Conservation (phyloP, 2,888 invertebrate genomes). For the Limnephilus auricula region DNA sequence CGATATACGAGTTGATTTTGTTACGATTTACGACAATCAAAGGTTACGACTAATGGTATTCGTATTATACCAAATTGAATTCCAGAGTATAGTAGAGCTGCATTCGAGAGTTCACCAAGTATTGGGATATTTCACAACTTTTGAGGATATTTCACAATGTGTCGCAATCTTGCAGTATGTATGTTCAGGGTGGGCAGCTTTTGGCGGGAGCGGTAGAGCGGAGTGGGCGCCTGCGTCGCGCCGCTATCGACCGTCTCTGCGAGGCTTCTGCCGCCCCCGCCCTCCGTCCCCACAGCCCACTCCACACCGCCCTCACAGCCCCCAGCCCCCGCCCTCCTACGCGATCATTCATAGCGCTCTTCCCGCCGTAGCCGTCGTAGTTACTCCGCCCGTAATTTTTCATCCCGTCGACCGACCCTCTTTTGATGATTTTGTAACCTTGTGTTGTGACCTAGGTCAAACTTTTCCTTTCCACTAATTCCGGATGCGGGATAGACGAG, state of each 20-base stretch:
- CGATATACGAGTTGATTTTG: too few species aligned
- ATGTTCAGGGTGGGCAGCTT: conserved; percentile 24
- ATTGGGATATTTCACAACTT: background rate
- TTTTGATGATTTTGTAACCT: conserved; percentile 54
- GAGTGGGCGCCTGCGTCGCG: conserved; percentile 48
- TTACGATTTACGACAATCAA: too few species aligned
- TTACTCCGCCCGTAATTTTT: conserved; percentile 64
- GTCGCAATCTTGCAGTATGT: conserved; percentile 9
- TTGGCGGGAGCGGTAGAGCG: conserved; percentile 35
- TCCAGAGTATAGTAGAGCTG: background rate
- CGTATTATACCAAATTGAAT: too few species aligned
- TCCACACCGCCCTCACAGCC: conserved; percentile 73
- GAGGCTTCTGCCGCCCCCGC: conserved; percentile 17
- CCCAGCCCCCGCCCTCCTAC: conserved; percentile 71
- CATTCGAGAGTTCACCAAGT: background rate
- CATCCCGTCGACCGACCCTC: conserved; percentile 45
- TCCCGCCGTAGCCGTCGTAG: conserved; percentile 67
- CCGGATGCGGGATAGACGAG: background rate
- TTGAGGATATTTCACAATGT: conserved; percentile 17
- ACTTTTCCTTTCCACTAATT: background rate
- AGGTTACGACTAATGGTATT: too few species aligned
- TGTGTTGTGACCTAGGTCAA: conserved; percentile 58
- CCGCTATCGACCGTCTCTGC: conserved; percentile 45
- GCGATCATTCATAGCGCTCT: conserved; percentile 76
- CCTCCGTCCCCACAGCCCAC: background rate